Percentiles rank a stretch among this genome's conserved stretches.
phyloP scores from a whole-genome alignment of 2,888 invertebrate genomes.

The Tromatobia lineatoria region DNA sequence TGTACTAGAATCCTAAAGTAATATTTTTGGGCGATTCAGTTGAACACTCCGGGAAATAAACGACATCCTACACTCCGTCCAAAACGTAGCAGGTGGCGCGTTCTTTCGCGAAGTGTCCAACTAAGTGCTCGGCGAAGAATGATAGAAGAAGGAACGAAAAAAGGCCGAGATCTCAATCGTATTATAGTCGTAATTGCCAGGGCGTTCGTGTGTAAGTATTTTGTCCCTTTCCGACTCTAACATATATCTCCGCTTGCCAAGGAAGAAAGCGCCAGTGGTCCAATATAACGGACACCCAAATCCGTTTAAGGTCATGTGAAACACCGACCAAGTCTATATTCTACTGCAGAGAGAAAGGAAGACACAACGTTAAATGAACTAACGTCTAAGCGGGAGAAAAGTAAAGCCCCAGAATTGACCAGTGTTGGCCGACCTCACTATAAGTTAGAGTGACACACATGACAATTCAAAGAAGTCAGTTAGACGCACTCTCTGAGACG shows the following conservation, averaged over 20 bases:
- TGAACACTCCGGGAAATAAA: background rate
- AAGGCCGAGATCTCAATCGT: conserved; percentile 37
- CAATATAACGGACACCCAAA: conserved; percentile 23
- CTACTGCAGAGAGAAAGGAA: background rate
- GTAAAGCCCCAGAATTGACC: too few species aligned
- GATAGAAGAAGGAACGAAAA: conserved; percentile 14
- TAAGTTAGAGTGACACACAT: too few species aligned
- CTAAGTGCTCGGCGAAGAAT: conserved; percentile 31
- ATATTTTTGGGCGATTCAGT: background rate
- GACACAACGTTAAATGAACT: too few species aligned
- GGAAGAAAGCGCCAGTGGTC: background rate
- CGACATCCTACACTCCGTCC: background rate
- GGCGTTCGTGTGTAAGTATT: conserved; percentile 35
- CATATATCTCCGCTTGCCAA: background rate
- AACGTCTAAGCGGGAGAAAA: too few species aligned
- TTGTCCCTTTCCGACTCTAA: background rate
- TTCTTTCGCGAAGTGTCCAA: conserved; percentile 3
- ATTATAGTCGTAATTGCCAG: conserved; percentile 12
- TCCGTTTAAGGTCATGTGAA: conserved; percentile 19
- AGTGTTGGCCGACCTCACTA: too few species aligned
- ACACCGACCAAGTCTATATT: background rate
- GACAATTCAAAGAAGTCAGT: too few species aligned
- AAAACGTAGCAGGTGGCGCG: conserved; percentile 29
- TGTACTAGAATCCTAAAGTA: background rate
- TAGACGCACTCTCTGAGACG: too few species aligned